phyloP scores from a whole-genome alignment of 2,888 invertebrate genomes.

The Patella caerulea region DNA sequence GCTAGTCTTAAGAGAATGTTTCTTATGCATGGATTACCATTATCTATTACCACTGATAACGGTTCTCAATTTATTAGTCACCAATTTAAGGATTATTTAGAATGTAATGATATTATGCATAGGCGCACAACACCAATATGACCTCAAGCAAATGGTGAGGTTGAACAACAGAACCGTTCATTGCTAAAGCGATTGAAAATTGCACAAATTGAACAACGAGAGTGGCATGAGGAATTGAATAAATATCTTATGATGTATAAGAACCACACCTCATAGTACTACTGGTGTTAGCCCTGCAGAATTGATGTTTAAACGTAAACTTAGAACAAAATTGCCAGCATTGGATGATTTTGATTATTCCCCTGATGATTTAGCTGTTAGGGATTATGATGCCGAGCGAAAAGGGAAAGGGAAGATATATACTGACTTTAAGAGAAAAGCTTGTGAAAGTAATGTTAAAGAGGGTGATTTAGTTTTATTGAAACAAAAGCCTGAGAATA shows the following conservation, averaged over 20 bases:
- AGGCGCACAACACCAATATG: too few species aligned
- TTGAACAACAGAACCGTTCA: too few species aligned
- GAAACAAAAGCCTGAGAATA: slow-evolving; percentile 10
- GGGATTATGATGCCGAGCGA: slow-evolving; percentile 21
- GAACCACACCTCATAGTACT: slow-evolving; percentile 32
- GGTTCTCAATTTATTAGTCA: too few species aligned
- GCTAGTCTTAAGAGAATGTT: too few species aligned
- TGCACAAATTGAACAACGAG: slow-evolving; percentile 24
- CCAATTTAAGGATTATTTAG: too few species aligned
- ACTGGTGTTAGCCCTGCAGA: slow-evolving; percentile 32
- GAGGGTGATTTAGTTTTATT: slow-evolving; percentile 22
- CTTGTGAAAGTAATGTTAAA: slow-evolving; percentile 5
- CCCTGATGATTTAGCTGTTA: neutral
- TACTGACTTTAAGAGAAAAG: slow-evolving; percentile 18
- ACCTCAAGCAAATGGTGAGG: too few species aligned
- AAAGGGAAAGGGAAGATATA: slow-evolving; percentile 22
- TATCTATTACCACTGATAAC: too few species aligned
- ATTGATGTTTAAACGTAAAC: slow-evolving; percentile 22
- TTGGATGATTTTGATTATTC: too few species aligned
- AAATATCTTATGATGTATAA: slow-evolving; percentile 27
- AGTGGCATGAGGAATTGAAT: slow-evolving; percentile 23
- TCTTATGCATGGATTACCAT: too few species aligned
- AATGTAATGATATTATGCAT: too few species aligned
- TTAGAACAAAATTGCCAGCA: too few species aligned
- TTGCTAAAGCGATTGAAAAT: neutral